These are phyloP conservation scores for Smutsia temminckii DNA, from an alignment of 2,797 vertebrate species.

Conservation along the genomic window DNA sequence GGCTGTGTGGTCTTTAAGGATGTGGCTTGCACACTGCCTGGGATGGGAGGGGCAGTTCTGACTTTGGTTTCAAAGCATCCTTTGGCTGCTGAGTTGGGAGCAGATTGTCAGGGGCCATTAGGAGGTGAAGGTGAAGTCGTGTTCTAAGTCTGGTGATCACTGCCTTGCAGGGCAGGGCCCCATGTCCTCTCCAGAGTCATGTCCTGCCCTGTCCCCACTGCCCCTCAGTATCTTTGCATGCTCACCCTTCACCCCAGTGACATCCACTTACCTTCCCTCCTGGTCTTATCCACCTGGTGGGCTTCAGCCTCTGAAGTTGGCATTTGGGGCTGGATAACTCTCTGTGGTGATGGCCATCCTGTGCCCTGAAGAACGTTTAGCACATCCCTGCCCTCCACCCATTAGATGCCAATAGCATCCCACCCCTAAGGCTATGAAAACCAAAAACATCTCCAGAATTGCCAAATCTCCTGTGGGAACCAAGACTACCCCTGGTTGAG, in stretches of 20 bases:
- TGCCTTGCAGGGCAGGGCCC: background rate
- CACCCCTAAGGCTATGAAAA: background rate
- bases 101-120: background rate
- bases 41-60: background rate
- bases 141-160: background rate
- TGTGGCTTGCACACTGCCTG: fast-evolving
- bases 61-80: background rate
- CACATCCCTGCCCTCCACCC: background rate
- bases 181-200: background rate
- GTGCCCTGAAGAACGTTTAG: too few relatives aligned
- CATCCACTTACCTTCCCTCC: too few relatives aligned
- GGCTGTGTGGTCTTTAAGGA: background rate
- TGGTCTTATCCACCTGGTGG: background rate
- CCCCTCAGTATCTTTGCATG: background rate
- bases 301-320: background rate
- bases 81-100: background rate
- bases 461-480: background rate
- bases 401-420: background rate
- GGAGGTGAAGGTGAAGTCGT: background rate
- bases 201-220: background rate
- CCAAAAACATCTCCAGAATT: background rate
- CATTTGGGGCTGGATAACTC: background rate
- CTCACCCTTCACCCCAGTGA: fast-evolving
- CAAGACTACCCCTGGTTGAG: fast-evolving
- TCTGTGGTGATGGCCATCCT: background rate